A percentile compares a stretch with the other conserved stretches of the same genome.
phyloP scores from a whole-genome alignment of 2,888 invertebrate species.

The Camponotus fellah region DNA sequence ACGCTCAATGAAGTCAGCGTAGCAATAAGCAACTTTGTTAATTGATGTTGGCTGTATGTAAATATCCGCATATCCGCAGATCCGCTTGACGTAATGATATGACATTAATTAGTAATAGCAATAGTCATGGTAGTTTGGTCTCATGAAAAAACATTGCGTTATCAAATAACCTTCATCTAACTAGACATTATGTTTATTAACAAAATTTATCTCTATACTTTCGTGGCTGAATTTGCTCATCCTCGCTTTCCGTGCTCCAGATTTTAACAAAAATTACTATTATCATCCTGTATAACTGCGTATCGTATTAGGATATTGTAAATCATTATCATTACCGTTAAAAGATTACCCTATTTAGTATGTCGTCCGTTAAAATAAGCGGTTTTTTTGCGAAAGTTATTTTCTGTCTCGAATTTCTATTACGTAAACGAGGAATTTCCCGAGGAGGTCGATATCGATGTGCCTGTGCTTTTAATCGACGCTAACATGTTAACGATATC shows the following conservation, averaged over 20 bases:
- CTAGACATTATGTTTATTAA: background rate
- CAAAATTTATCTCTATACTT: background rate
- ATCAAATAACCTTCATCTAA: background rate
- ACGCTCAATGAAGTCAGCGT: slow-evolving; percentile 8
- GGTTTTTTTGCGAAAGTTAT: background rate
- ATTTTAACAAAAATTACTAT: slow-evolving; percentile 26
- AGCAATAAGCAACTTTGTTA: slow-evolving; percentile 14
- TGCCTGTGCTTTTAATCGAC: slow-evolving; percentile 18
- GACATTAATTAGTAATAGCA: slow-evolving; percentile 36
- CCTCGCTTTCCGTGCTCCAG: background rate
- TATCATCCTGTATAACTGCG: background rate
- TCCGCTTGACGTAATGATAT: slow-evolving; percentile 25
- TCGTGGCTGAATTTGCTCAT: background rate
- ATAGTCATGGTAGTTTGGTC: background rate
- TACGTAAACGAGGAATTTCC: slow-evolving; percentile 45
- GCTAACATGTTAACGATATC: slow-evolving; percentile 67
- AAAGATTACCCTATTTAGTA: background rate
- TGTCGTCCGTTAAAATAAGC: slow-evolving; percentile 3
- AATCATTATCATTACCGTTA: slow-evolving; percentile 20
- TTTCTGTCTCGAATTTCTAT: slow-evolving; percentile 2
- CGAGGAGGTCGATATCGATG: slow-evolving; percentile 6
- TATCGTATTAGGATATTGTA: background rate
- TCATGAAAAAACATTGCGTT: slow-evolving; percentile 5
- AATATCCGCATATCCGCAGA: background rate
- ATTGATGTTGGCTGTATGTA: slow-evolving; percentile 17